phyloP scores from a whole-genome alignment of 2,797 vertebrate species.

The Pipistrellus pygmaeus region DNA sequence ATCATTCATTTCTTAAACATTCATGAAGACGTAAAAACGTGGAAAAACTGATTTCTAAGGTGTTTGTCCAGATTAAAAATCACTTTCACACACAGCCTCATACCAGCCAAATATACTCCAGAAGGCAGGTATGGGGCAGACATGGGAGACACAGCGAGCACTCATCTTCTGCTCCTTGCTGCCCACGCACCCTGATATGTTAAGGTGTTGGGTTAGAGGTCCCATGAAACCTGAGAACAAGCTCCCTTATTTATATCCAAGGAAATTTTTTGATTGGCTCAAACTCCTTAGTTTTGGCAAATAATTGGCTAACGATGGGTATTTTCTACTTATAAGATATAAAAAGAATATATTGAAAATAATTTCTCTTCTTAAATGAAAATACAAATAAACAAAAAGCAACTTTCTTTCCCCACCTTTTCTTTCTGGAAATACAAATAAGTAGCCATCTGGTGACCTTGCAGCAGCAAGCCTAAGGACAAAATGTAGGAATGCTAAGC shows the following conservation, averaged over 20 bases:
- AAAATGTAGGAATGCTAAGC: constrained; percentile 9
- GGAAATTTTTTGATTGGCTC: not conserved
- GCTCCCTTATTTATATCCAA: not conserved
- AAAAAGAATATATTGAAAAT: not conserved
- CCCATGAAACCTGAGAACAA: not conserved
- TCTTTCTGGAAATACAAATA: constrained; percentile 53
- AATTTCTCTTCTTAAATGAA: not conserved
- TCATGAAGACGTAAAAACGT: not conserved
- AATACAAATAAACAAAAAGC: not conserved
- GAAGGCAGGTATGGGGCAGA: not conserved
- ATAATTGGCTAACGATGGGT: not conserved
- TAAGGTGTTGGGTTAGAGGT: not conserved
- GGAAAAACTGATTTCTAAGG: not conserved
- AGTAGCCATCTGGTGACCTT: not conserved
- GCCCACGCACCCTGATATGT: not conserved
- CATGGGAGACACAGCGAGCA: rapidly evolving
- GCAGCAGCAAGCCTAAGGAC: not conserved
- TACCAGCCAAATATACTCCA: not conserved
- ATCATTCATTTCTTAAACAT: constrained; percentile 5
- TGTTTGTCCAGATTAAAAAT: not conserved
- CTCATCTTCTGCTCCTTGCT: not conserved
- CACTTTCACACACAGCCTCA: not conserved
- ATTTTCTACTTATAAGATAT: not conserved
- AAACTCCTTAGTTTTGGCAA: constrained; percentile 31
- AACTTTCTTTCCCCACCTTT: not conserved